Percentiles rank a stretch among this genome's conserved stretches.
These are phyloP conservation scores for Sciurus niger DNA, from an alignment of 2,113 vertebrate genomes.

Conservation along the genomic window DNA sequence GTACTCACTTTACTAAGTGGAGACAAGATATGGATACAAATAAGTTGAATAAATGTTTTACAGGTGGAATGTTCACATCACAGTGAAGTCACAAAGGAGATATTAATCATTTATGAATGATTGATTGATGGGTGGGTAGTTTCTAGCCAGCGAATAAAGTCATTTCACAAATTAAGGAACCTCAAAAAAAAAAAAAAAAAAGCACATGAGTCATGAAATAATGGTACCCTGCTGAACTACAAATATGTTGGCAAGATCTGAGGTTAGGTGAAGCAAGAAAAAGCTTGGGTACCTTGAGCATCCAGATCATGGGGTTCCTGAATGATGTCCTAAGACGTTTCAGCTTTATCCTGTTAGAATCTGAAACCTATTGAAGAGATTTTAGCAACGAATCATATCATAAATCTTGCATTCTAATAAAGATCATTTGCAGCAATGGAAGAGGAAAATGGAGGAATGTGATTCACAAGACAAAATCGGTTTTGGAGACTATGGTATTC, in stretches of 20 bases:
- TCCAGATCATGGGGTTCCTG: too few species aligned
- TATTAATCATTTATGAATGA: background rate
- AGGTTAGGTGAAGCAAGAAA: background rate
- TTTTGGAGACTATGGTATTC: background rate
- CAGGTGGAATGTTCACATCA: background rate
- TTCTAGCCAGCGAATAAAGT: background rate
- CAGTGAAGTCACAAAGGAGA: background rate
- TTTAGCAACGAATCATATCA: too few species aligned
- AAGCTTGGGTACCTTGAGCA: background rate
- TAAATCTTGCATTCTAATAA: too few species aligned
- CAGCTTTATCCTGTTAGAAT: background rate
- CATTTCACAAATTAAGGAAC: conserved; percentile 1
- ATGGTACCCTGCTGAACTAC: background rate
- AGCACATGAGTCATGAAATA: background rate
- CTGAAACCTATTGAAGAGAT: too few species aligned
- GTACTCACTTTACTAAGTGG: background rate
- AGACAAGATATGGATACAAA: background rate
- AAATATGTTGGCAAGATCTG: background rate
- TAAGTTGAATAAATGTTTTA: background rate
- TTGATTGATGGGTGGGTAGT: background rate
- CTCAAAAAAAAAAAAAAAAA: background rate
- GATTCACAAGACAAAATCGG: background rate
- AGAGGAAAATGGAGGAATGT: background rate
- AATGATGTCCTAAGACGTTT: too few species aligned
- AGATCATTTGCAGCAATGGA: background rate